These are phyloP conservation scores for Campylorhamphus procurvoides DNA, from an alignment of 2,113 vertebrate genomes.

Conservation along the genomic window DNA sequence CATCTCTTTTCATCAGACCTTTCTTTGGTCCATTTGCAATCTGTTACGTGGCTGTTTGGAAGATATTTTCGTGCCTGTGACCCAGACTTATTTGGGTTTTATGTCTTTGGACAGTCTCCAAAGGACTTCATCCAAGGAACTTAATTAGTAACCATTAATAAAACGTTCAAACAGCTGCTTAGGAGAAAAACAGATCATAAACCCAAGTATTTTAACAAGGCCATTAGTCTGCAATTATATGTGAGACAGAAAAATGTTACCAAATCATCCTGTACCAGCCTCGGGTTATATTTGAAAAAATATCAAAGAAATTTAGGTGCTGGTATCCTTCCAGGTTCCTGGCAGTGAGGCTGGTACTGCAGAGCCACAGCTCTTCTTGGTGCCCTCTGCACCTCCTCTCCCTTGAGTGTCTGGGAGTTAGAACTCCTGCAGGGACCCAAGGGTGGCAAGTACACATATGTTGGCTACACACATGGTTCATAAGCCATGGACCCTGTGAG, in stretches of 20 bases:
- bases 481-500: background rate
- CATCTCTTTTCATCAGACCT: background rate
- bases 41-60: background rate
- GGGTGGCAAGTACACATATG: background rate
- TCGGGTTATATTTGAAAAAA: background rate
- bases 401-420: background rate
- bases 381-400: background rate
- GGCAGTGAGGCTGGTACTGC: background rate
- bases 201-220: conserved; percentile 16
- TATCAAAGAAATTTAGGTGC: background rate
- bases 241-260: background rate
- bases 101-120: conserved; percentile 40
- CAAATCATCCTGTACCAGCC: background rate
- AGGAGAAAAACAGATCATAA: conserved; percentile 37
- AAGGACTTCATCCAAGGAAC: background rate
- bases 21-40: conserved; percentile 15
- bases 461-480: rapidly evolving
- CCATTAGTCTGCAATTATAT: background rate
- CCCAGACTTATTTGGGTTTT: conserved; percentile 23
- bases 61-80: background rate
- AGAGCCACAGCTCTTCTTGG: background rate
- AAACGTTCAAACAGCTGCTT: conserved; percentile 33
- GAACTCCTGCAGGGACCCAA: background rate
- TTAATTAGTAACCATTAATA: conserved; percentile 55
- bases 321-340: background rate